These are phyloP conservation scores for Apis laboriosa DNA, from an alignment of 1,140 invertebrate genomes.

Conservation along the genomic window DNA sequence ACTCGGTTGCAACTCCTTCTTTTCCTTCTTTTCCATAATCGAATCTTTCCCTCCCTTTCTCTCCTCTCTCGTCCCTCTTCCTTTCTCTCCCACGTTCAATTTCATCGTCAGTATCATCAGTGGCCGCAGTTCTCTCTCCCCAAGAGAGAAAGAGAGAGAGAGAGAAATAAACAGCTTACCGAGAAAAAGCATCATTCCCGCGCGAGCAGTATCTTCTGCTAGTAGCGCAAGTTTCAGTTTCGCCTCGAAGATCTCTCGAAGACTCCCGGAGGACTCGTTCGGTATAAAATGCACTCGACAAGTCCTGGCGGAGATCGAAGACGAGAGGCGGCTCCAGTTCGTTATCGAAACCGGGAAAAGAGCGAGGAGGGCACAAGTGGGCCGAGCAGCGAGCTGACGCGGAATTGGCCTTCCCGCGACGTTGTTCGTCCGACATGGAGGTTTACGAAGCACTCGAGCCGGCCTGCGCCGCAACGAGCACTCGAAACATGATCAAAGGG, in stretches of 20 bases:
- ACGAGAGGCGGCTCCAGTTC: conserved; percentile 24
- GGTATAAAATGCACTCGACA: conserved; percentile 29
- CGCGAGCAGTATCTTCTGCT: not conserved
- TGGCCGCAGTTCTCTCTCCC: not conserved
- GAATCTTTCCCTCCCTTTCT: not conserved
- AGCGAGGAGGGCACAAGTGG: conserved; percentile 36
- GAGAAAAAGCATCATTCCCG: conserved; percentile 2
- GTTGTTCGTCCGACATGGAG: conserved; percentile 21
- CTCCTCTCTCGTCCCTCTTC: no score
- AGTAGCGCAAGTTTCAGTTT: conserved; percentile 6
- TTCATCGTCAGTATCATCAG: not conserved
- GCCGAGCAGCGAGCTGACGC: conserved; percentile 2
- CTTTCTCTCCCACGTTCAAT: not conserved
- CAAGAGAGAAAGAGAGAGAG: not conserved
- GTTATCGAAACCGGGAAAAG: conserved; percentile 34
- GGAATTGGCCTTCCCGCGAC: conserved; percentile 51
- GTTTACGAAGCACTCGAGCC: conserved; percentile 56
- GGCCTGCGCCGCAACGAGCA: conserved; percentile 31
- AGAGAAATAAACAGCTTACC: not conserved
- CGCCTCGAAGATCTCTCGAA: conserved; percentile 17
- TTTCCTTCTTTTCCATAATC: not conserved
- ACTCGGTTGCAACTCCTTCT: not conserved
- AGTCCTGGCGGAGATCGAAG: conserved; percentile 24
- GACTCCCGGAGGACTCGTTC: not conserved
- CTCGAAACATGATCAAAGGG: conserved; percentile 60